phyloP scores from a whole-genome alignment of 2,113 vertebrate species.

The Pachycephala philippinensis region DNA sequence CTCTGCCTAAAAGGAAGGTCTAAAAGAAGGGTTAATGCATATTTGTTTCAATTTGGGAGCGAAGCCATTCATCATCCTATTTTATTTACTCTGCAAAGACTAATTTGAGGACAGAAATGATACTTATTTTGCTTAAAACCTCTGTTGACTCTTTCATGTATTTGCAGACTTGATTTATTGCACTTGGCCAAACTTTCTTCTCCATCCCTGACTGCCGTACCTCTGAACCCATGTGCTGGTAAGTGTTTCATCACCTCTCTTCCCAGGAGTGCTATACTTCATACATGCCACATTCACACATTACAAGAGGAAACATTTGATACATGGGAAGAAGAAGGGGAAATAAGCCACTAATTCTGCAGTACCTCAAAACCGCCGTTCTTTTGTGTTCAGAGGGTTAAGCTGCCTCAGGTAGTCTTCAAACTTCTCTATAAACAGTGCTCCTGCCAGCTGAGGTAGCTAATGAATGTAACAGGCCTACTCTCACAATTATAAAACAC shows the following conservation, averaged over 20 bases:
- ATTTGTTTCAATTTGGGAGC: background rate
- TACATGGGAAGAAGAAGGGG: background rate
- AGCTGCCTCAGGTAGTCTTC: conserved; percentile 14
- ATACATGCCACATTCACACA: background rate
- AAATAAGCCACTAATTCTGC: background rate
- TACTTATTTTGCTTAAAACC: background rate
- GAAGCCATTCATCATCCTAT: background rate
- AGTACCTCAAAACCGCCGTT: background rate
- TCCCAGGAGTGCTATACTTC: background rate
- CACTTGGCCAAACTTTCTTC: background rate
- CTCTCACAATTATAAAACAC: background rate
- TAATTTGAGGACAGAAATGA: background rate
- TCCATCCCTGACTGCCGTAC: background rate
- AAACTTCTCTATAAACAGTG: background rate
- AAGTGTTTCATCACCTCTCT: background rate
- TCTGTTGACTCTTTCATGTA: background rate
- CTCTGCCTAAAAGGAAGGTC: background rate
- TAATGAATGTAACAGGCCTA: conserved; percentile 1
- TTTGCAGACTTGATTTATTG: background rate
- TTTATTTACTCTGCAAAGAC: background rate
- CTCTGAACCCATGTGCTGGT: background rate
- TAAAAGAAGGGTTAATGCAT: background rate
- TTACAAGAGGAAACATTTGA: background rate
- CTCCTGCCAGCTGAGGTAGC: background rate
- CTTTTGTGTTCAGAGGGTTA: background rate